Evolutionary conservation across 2,113 vertebrate species (phyloP).

Genomic region (Syrmaticus mikado): DNA sequence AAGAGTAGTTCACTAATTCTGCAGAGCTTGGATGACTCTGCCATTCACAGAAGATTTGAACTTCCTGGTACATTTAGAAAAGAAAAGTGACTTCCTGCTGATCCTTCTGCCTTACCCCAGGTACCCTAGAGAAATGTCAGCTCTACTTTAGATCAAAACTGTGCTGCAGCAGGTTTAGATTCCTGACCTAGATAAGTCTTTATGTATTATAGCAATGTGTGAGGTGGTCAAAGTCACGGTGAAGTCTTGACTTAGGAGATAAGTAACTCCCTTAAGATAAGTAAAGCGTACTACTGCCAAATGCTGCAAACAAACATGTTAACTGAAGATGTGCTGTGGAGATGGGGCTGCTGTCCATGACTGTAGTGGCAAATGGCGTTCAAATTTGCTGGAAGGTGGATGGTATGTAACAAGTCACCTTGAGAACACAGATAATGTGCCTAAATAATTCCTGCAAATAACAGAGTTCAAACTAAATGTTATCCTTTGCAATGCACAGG

Average conservation of each 20-base stretch:
- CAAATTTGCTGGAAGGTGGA: background rate
- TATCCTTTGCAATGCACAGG: background rate
- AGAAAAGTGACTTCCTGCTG: constrained; percentile 50
- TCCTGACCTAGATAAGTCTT: constrained; percentile 65
- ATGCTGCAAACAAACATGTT: background rate
- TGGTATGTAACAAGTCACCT: background rate
- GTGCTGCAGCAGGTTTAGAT: constrained; percentile 37
- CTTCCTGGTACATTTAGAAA: constrained; percentile 27
- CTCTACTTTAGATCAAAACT: constrained; percentile 59
- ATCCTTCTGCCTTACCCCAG: constrained; percentile 56
- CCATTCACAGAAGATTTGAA: background rate
- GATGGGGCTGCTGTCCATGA: background rate
- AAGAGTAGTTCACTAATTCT: background rate
- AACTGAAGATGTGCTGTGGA: background rate
- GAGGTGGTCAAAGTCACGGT: constrained; percentile 23
- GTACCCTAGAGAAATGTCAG: constrained; percentile 62
- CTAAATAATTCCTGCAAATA: background rate
- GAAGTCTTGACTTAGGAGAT: constrained; percentile 13
- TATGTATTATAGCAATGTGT: constrained; percentile 17
- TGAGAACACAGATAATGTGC: accelerated
- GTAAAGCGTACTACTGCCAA: background rate
- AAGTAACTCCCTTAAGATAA: constrained; percentile 14
- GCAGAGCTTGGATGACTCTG: background rate
- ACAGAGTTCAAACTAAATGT: background rate
- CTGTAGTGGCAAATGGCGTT: background rate